Evolutionary conservation across 1,140 invertebrate genomes (phyloP), one percentile per base, ranked within the genome.

Genomic region (Pteromalus puparum): DNA sequence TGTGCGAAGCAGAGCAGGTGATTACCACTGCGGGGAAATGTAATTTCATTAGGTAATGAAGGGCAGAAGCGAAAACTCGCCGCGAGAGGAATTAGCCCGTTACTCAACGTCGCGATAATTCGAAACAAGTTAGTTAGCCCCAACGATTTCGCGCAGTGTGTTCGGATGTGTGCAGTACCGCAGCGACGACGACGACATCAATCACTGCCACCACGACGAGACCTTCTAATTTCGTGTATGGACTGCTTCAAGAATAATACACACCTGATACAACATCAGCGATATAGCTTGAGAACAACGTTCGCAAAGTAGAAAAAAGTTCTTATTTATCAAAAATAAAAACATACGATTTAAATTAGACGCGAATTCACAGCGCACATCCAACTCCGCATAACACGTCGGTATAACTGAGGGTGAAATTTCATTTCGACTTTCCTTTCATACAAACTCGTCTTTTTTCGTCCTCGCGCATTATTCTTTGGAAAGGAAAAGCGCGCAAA

Each of bases 51-150:
- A n/a, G 24, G 24, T n/a, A 26, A 46, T 21, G 28, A 80, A 67
- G 65, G 77, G 77, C 3, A 6, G 12, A 21, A 80, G 21, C 12
- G 61, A 80, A 80, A 80, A 80, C 46, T 80, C 18, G 67, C 18
- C 67, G 24, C 30, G 30, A 34, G 30, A 70, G 2, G 34, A 46
- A 65, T 70, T 81, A 67, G 3, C 13, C 26, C 42, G 18, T n/a
- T 61, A 74, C 46, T 75, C 72, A 42, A 46, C 34, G 48, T 61
- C 21, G 24, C 24, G 78, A 80, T 80, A 80, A 70, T 70, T 75
- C 53, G 73, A 61, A 74, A 81, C 48, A 61, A 81, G 70, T 73
- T 81, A 30, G 38, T 73, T 74, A 74, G 12, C 34, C 30, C 30
- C 30, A 2, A 10, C 13, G 24, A 46, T 61, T 48, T 15, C n/a